phyloP scores from a whole-genome alignment of 2,797 vertebrate species.

The Dicrostonyx torquatus region DNA sequence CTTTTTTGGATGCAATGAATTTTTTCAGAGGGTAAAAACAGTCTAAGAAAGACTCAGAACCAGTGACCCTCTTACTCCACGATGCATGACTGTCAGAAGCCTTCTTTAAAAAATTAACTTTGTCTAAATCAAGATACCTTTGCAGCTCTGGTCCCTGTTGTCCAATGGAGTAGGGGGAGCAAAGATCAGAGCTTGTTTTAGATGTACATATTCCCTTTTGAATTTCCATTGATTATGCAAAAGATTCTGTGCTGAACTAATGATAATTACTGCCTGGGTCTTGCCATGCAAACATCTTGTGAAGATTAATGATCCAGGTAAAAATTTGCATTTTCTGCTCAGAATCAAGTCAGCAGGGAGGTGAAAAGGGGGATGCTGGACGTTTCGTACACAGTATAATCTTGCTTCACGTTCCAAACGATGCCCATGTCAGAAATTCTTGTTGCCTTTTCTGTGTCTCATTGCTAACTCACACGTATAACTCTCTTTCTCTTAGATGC shows the following conservation, averaged over 20 bases:
- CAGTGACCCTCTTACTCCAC: too few relatives aligned
- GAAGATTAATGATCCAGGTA: neutral
- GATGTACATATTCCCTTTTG: neutral
- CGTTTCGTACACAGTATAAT: neutral
- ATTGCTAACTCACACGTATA: neutral
- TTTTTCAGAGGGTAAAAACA: neutral
- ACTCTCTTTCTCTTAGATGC: neutral
- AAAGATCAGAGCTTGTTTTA: neutral
- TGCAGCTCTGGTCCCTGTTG: rapidly evolving
- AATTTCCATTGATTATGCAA: neutral
- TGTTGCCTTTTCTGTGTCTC: neutral
- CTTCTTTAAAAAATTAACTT: neutral
- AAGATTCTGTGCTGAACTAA: neutral
- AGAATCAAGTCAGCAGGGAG: neutral
- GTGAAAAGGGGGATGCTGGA: rapidly evolving
- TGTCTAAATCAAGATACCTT: too few relatives aligned
- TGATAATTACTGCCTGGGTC: neutral
- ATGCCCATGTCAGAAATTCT: neutral
- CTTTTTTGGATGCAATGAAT: neutral
- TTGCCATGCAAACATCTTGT: neutral
- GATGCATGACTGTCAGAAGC: neutral
- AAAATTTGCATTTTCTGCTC: neutral
- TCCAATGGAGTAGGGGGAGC: rapidly evolving
- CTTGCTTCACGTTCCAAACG: neutral
- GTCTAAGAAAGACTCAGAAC: neutral